Evolutionary conservation across 2,888 invertebrate species (phyloP).

Genomic region (Epiblema foenella): DNA sequence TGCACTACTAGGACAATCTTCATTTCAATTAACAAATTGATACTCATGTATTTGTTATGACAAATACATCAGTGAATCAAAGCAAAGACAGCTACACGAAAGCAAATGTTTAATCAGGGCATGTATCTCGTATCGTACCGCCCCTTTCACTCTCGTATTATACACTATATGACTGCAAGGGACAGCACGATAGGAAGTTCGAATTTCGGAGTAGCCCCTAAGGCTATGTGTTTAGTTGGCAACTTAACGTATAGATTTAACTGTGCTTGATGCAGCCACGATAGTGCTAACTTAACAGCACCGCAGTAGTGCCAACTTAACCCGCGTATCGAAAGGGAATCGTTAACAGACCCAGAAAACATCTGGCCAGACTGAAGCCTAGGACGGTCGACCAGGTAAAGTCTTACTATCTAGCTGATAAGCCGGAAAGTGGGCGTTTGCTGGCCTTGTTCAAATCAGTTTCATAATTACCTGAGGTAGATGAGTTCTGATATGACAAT

Average conservation of each 20-base stretch:
- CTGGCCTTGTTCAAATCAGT: background rate
- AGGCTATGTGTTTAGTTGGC: no score
- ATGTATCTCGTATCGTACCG: no score
- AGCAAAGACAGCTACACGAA: conserved; percentile 28
- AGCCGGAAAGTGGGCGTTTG: background rate
- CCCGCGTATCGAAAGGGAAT: conserved; percentile 62
- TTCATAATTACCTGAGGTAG: background rate
- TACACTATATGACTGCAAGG: no score
- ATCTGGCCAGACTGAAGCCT: conserved; percentile 33
- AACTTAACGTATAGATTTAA: conserved; percentile 10
- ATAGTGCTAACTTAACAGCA: background rate
- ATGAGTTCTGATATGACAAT: background rate
- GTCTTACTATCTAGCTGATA: conserved; percentile 29
- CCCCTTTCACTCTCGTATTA: no score
- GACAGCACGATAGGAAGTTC: no score
- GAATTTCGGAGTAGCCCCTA: no score
- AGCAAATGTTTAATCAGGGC: conserved; percentile 50
- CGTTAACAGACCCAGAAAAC: conserved; percentile 56
- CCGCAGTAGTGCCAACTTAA: background rate
- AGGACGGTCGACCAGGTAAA: conserved; percentile 28
- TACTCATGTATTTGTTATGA: background rate
- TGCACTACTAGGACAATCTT: background rate
- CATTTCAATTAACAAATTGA: background rate
- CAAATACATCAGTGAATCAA: conserved; percentile 34
- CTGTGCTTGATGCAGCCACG: background rate